Evolutionary conservation across 2,888 invertebrate genomes (phyloP).

Genomic region (Lepidocyrtoides sp.): DNA sequence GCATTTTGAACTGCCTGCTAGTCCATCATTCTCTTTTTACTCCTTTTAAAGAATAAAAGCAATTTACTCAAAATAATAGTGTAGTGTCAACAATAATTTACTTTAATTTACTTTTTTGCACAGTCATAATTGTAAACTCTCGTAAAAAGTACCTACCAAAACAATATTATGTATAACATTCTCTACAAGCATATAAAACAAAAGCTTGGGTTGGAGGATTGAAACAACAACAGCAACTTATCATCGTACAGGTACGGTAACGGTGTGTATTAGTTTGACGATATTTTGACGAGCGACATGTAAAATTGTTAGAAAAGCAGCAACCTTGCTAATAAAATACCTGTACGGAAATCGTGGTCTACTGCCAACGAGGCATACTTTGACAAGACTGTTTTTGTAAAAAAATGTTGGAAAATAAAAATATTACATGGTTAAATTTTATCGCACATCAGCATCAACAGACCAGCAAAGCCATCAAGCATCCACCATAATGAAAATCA

Average conservation of each 20-base stretch:
- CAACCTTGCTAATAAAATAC: constrained; percentile 17
- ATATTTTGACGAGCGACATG: neutral
- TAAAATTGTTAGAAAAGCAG: neutral
- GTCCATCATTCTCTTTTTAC: constrained; percentile 18
- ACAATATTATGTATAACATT: too few species aligned
- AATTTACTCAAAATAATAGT: constrained; percentile 55
- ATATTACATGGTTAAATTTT: constrained; percentile 15
- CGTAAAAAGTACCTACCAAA: too few species aligned
- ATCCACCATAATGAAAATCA: neutral
- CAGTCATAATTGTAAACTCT: constrained; percentile 35
- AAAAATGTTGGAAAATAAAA: neutral
- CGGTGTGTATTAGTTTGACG: too few species aligned
- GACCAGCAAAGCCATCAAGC: neutral
- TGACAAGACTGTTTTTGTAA: constrained; percentile 39
- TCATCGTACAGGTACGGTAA: too few species aligned
- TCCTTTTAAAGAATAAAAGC: neutral
- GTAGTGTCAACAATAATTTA: constrained; percentile 75
- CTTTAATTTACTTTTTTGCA: constrained; percentile 70
- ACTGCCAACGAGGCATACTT: neutral
- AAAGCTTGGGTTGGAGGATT: too few species aligned
- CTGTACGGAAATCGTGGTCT: constrained; percentile 13
- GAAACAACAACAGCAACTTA: too few species aligned
- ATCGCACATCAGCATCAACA: neutral
- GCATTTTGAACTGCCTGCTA: neutral
- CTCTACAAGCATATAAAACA: too few species aligned